Evolutionary conservation across 2,113 vertebrate genomes (phyloP).

Genomic region (Bufo bufo): DNA sequence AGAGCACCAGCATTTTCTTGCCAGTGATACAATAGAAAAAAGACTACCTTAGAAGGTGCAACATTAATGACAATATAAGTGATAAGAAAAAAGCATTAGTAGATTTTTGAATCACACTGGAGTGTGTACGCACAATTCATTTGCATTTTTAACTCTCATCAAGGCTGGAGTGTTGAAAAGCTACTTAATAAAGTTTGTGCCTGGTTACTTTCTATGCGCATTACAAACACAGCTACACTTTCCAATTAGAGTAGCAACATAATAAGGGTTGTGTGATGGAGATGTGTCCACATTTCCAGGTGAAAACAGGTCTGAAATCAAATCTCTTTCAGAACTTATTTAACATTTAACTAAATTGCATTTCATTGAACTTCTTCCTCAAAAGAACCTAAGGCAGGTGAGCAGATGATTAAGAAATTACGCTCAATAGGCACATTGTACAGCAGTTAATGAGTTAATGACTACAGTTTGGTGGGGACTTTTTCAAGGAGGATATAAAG

Average conservation of each 20-base stretch:
- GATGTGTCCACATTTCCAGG: slow-evolving; percentile 16
- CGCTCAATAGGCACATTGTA: neutral
- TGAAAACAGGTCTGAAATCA: neutral
- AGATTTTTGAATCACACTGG: neutral
- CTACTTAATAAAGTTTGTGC: neutral
- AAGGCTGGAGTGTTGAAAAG: neutral
- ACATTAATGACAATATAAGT: neutral
- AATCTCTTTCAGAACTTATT: neutral
- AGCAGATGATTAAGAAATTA: slow-evolving; percentile 3
- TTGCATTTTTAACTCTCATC: neutral
- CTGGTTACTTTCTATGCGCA: slow-evolving; percentile 9
- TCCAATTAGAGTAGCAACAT: slow-evolving; percentile 11
- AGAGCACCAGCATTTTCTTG: too few relatives aligned
- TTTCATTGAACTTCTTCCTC: neutral
- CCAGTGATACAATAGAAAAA: too few relatives aligned
- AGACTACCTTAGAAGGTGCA: too few relatives aligned
- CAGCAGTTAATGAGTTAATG: neutral
- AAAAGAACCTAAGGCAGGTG: neutral
- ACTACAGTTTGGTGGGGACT: neutral
- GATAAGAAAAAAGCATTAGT: neutral
- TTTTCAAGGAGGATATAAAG: neutral
- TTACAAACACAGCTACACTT: slow-evolving; percentile 17
- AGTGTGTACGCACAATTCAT: neutral
- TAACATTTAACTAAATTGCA: neutral
- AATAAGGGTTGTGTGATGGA: slow-evolving; percentile 2